A percentile compares a stretch with the other conserved stretches of the same genome.
phyloP scores from a whole-genome alignment of 2,888 invertebrate genomes.

The Petrolisthes manimaculis region DNA sequence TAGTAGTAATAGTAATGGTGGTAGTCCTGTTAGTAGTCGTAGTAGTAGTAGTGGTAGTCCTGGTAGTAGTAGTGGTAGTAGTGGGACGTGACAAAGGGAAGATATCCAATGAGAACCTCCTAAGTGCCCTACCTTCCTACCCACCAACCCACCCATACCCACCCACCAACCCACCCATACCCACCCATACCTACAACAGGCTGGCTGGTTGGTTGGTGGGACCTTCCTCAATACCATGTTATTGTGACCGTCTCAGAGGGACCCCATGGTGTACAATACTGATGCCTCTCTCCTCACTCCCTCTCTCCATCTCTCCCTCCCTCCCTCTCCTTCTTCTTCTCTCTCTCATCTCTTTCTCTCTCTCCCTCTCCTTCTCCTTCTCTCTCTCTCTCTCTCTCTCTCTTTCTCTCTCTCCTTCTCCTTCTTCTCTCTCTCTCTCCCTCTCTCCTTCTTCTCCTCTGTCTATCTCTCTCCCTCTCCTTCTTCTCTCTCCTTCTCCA shows the following conservation, averaged over 20 bases:
- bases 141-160: too few species aligned
- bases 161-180: too few species aligned
- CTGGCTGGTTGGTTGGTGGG: too few species aligned
- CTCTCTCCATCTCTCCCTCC: neutral
- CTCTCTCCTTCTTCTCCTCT: neutral
- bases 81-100: constrained; percentile 9
- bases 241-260: neutral
- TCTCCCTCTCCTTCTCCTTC: neutral
- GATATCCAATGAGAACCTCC: constrained; percentile 14
- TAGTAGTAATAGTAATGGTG: too few species aligned
- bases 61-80: too few species aligned
- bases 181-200: too few species aligned
- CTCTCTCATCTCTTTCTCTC: neutral
- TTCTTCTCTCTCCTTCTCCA: neutral
- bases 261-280: too few species aligned
- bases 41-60: too few species aligned
- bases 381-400: neutral
- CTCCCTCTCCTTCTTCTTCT: neutral
- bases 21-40: too few species aligned
- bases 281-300: neutral
- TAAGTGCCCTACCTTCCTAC: constrained; percentile 5
- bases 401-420: neutral
- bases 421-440: constrained; percentile 4
- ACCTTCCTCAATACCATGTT: neutral
- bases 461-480: neutral